Conservation (phyloP, 35 echinoderm and acorn worm species). For the Diadema setosum region DNA sequence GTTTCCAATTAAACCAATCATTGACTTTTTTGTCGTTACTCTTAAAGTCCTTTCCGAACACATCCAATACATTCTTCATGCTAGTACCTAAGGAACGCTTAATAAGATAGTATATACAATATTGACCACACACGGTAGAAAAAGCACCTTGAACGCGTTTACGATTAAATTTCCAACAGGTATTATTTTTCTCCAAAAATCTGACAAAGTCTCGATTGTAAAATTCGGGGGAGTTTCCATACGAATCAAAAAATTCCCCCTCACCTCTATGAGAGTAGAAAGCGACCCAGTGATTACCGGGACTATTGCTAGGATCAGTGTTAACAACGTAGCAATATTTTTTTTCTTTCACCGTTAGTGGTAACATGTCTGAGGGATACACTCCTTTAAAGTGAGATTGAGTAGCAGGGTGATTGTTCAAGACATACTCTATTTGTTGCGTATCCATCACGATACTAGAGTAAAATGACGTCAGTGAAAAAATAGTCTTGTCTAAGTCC, state of each 20-base stretch:
- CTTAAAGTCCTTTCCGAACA: background rate
- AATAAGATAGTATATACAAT: slow-evolving; percentile 20
- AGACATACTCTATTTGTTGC: background rate
- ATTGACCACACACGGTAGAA: slow-evolving; percentile 38
- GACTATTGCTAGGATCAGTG: background rate
- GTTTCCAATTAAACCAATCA: background rate
- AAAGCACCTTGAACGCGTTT: background rate
- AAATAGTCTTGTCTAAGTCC: background rate
- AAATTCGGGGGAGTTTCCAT: background rate
- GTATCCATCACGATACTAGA: background rate
- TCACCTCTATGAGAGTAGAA: background rate
- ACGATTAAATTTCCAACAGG: background rate
- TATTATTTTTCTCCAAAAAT: background rate
- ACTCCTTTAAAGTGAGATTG: slow-evolving; percentile 3
- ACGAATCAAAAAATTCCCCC: slow-evolving; percentile 46
- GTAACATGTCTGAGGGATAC: slow-evolving; percentile 30
- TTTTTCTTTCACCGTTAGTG: background rate
- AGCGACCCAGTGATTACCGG: slow-evolving; percentile 27
- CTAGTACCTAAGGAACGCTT: background rate
- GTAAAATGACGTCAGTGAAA: too few species aligned
- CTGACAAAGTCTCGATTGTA: background rate
- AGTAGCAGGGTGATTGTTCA: background rate
- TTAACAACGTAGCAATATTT: slow-evolving; percentile 6
- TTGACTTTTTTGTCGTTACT: background rate
- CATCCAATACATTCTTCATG: background rate